Percentiles rank a stretch among this genome's conserved stretches.
These are phyloP conservation scores for Chrysina gloriosa DNA, from an alignment of 2,888 invertebrate species.

Conservation along the genomic window DNA sequence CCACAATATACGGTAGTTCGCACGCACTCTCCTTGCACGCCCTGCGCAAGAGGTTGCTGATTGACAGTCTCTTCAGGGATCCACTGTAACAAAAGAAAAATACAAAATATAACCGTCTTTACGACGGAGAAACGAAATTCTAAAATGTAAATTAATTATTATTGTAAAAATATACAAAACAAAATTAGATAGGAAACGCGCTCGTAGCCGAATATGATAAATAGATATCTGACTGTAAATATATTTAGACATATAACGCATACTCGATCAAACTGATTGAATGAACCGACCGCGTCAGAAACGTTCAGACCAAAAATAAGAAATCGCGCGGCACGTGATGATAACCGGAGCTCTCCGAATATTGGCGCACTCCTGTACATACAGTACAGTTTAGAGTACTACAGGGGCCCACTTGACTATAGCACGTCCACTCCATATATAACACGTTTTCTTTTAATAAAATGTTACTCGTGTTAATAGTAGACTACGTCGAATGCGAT, in stretches of 20 bases:
- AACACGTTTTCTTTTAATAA: too few species aligned
- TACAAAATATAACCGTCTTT: conserved; percentile 45
- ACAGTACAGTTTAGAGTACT: conserved; percentile 38
- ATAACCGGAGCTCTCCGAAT: conserved; percentile 41
- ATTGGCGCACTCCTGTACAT: conserved; percentile 37
- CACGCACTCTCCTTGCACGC: conserved; percentile 55
- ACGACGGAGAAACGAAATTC: conserved; percentile 65
- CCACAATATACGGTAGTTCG: conserved; percentile 57
- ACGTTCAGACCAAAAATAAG: conserved; percentile 47
- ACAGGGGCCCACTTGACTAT: conserved; percentile 29
- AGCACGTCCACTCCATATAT: conserved; percentile 19
- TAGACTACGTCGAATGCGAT: too few species aligned
- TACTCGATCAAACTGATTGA: conserved; percentile 50
- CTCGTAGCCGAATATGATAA: conserved; percentile 59
- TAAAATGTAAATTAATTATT: conserved; percentile 64
- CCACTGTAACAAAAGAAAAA: conserved; percentile 51
- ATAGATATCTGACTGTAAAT: conserved; percentile 58
- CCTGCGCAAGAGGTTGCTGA: conserved; percentile 45
- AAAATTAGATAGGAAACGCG: conserved; percentile 60
- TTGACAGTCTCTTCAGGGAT: conserved; percentile 54
- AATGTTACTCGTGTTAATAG: too few species aligned
- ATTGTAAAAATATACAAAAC: conserved; percentile 60
- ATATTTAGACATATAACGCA: conserved; percentile 58
- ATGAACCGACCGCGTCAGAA: conserved; percentile 47
- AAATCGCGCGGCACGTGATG: conserved; percentile 33